Percentiles rank a stretch among this genome's conserved stretches.
Conservation (phyloP, 2,797 vertebrate genomes). For the Denticeps clupeoides region DNA sequence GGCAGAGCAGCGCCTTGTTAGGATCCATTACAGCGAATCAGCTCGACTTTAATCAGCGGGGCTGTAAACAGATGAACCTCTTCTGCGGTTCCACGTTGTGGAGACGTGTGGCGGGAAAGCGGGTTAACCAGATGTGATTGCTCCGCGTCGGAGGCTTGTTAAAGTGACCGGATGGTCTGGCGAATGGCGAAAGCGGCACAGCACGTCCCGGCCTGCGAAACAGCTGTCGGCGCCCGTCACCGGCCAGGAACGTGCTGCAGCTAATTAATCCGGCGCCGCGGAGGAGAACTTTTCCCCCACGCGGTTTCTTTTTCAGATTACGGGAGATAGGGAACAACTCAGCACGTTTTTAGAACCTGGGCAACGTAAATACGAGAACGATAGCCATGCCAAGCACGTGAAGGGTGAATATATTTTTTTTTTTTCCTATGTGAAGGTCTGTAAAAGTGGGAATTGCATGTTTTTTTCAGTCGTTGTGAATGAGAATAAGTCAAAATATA, state of each 20-base stretch:
- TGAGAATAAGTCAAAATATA: too few species aligned
- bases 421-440: too few species aligned
- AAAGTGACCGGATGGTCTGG: background rate
- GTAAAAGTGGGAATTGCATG: too few species aligned
- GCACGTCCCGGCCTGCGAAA: background rate
- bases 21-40: background rate
- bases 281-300: slow-evolving; percentile 1
- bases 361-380: too few species aligned
- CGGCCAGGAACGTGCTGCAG: slow-evolving; percentile 6
- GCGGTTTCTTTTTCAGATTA: slow-evolving; percentile 6
- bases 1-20: slow-evolving; percentile 10
- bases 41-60: slow-evolving; percentile 23
- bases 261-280: slow-evolving; percentile 18
- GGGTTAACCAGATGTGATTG: slow-evolving; percentile 16
- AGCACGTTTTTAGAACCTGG: too few species aligned
- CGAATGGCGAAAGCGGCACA: too few species aligned
- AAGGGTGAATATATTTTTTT: too few species aligned
- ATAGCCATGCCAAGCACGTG: too few species aligned
- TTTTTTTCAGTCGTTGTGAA: too few species aligned
- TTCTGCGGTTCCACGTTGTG: slow-evolving; percentile 18
- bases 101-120: slow-evolving; percentile 8
- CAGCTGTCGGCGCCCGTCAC: slow-evolving; percentile 14
- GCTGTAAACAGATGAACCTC: slow-evolving; percentile 22
- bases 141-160: slow-evolving; percentile 12
- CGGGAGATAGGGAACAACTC: slow-evolving; percentile 26